These are phyloP conservation scores for Echinops telfairi DNA, from an alignment of 2,113 vertebrate genomes.

Conservation along the genomic window DNA sequence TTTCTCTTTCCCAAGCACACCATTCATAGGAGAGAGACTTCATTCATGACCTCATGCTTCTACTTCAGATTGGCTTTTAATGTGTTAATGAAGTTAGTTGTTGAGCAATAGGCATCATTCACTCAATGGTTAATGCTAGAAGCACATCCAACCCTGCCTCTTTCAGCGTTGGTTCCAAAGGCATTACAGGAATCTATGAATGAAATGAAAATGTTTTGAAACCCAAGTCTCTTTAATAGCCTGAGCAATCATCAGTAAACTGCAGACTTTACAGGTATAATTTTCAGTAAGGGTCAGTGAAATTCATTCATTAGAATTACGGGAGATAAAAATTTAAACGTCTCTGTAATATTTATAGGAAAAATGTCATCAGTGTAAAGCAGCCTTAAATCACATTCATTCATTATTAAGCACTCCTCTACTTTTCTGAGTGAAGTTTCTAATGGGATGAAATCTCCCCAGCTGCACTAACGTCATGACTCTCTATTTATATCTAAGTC, in stretches of 20 bases:
- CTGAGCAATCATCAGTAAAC: constrained; percentile 79
- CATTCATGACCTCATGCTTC: neutral
- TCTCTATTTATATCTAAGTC: constrained; percentile 93
- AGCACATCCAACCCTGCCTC: constrained; percentile 17
- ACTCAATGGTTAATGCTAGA: constrained; percentile 42
- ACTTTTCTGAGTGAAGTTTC: constrained; percentile 89
- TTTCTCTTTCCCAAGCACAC: neutral
- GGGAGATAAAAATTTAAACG: constrained; percentile 85
- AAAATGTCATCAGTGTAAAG: constrained; percentile 86
- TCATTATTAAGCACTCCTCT: constrained; percentile 91
- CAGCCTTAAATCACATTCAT: constrained; percentile 88
- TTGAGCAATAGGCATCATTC: constrained; percentile 19
- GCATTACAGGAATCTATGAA: constrained; percentile 76
- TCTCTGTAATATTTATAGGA: constrained; percentile 90
- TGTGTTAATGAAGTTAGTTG: constrained; percentile 55
- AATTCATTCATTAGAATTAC: constrained; percentile 89
- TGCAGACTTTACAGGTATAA: constrained; percentile 84
- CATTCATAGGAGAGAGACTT: neutral
- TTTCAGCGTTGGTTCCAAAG: constrained; percentile 71
- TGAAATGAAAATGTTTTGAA: constrained; percentile 79
- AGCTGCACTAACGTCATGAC: constrained; percentile 91
- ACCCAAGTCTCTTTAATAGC: constrained; percentile 68
- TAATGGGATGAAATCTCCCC: constrained; percentile 90
- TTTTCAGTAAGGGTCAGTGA: constrained; percentile 87
- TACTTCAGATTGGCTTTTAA: constrained; percentile 21